Evolutionary conservation across 2,113 vertebrate species (phyloP).

Genomic region (Osmerus eperlanus): DNA sequence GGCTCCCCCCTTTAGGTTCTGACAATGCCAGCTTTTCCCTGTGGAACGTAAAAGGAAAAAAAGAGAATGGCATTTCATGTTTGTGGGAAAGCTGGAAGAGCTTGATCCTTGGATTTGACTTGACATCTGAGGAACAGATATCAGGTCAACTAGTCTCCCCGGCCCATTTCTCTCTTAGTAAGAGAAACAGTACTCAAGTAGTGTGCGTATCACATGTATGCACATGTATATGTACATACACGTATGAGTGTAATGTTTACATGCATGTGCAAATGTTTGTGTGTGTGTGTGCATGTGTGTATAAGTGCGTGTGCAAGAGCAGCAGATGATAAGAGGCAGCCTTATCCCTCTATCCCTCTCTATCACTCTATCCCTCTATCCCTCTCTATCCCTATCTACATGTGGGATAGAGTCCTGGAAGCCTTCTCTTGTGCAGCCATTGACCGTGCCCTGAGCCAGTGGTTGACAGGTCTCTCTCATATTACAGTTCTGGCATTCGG

Average conservation of each 20-base stretch:
- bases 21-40: constrained; percentile 47
- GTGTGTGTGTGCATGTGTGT: neutral
- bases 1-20: constrained; percentile 19
- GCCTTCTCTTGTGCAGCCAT: neutral
- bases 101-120: constrained; percentile 60
- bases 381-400: neutral
- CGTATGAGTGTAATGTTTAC: neutral
- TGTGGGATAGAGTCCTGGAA: neutral
- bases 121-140: constrained; percentile 63
- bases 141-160: constrained; percentile 36
- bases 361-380: neutral
- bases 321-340: neutral
- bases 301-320: neutral
- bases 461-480: constrained; percentile 23
- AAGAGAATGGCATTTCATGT: constrained; percentile 55
- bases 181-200: too few relatives aligned
- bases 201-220: neutral
- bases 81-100: constrained; percentile 67
- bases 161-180: neutral
- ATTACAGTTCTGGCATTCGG: constrained; percentile 21
- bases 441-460: neutral
- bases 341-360: neutral
- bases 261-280: neutral
- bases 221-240: neutral
- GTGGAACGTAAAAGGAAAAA: constrained; percentile 34